Conservation (phyloP, 2,888 invertebrate genomes). For the Heliconius cydno region DNA sequence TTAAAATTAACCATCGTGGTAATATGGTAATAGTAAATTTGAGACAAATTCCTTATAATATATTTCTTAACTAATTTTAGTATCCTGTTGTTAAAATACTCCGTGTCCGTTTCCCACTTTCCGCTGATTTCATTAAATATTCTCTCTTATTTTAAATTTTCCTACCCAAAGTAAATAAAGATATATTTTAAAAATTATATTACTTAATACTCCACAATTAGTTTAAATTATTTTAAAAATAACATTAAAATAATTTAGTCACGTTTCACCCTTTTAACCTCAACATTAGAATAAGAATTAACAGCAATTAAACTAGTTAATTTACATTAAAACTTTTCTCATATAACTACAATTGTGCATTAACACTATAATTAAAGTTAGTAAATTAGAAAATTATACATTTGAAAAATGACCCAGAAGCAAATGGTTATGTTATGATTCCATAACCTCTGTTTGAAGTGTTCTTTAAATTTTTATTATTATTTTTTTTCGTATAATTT, state of each 20-base stretch:
- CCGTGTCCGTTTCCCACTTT: no score
- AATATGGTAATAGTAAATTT: neutral
- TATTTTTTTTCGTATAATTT: neutral
- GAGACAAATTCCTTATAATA: neutral
- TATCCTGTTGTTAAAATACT: no score
- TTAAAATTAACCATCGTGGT: slow-evolving; percentile 27
- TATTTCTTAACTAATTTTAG: no score
- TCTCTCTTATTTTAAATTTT: no score
- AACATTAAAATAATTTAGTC: neutral
- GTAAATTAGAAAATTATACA: slow-evolving; percentile 33
- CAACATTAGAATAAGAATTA: neutral
- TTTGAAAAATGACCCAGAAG: slow-evolving; percentile 32
- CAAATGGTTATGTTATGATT: slow-evolving; percentile 14
- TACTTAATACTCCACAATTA: neutral
- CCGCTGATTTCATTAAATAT: no score
- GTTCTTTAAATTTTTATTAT: slow-evolving; percentile 7
- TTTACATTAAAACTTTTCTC: slow-evolving; percentile 29
- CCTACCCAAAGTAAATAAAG: no score
- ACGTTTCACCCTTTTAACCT: slow-evolving; percentile 17
- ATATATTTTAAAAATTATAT: neutral
- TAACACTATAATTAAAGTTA: slow-evolving; percentile 42
- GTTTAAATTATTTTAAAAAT: neutral
- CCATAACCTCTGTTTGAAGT: neutral
- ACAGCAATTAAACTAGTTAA: slow-evolving; percentile 8
- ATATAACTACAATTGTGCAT: slow-evolving; percentile 42